phyloP scores from a whole-genome alignment of 35 echinoderm and acorn worm species.

The Heliocidaris tuberculata region DNA sequence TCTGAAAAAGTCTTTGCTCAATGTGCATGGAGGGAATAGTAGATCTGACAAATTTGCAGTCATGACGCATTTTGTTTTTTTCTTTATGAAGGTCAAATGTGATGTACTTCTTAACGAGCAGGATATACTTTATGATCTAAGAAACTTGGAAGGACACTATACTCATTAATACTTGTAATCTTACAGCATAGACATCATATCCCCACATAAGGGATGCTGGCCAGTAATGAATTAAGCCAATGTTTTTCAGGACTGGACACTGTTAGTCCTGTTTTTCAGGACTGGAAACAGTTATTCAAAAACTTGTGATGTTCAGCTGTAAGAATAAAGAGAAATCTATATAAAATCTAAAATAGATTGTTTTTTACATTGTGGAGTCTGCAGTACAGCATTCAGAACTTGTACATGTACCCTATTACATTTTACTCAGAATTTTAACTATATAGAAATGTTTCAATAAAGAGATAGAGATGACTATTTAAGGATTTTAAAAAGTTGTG shows the following conservation, averaged over 20 bases:
- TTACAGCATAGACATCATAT: neutral
- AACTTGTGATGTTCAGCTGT: neutral
- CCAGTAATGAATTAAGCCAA: neutral
- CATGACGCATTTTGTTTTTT: slow-evolving; percentile 3
- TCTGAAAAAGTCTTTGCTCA: neutral
- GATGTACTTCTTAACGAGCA: neutral
- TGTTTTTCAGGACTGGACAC: neutral
- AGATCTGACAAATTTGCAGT: neutral
- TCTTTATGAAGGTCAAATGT: neutral
- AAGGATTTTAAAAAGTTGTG: no score
- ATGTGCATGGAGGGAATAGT: neutral
- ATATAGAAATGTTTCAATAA: no score
- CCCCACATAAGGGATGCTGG: neutral
- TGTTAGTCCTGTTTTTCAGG: neutral
- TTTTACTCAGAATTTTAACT: no score
- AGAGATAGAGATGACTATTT: no score
- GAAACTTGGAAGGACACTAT: neutral
- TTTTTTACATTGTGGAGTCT: no score
- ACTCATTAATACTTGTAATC: neutral
- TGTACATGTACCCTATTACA: no score
- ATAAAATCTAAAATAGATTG: no score
- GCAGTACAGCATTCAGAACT: no score
- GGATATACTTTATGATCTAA: neutral
- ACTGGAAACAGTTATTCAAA: neutral
- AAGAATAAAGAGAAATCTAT: neutral